Percentiles rank a stretch among this genome's conserved stretches.
Evolutionary conservation across 2,888 invertebrate species (phyloP).

Genomic region (Phania funesta): DNA sequence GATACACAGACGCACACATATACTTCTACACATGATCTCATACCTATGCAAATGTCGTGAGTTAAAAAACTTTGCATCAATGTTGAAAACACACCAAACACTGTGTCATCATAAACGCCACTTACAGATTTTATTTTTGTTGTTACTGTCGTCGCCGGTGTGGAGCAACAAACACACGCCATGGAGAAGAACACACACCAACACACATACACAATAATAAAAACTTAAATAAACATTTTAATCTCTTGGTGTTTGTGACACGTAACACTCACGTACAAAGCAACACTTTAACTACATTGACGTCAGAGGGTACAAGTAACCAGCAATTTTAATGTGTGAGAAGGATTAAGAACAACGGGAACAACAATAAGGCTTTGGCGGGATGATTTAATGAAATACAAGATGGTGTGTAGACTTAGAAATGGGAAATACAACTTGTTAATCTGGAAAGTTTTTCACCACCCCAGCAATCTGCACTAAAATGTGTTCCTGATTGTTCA

Average conservation of each 20-base stretch:
- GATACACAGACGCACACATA: not conserved
- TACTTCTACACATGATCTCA: not conserved
- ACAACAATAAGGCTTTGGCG: not conserved
- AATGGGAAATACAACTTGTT: no score
- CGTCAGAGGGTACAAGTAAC: not conserved
- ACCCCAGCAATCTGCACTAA: no score
- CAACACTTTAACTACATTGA: not conserved
- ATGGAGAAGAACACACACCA: no score
- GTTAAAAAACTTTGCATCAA: constrained; percentile 47
- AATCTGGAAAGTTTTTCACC: no score
- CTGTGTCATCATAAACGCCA: constrained; percentile 32
- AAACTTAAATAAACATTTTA: constrained; percentile 30
- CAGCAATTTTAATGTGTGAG: constrained; percentile 25
- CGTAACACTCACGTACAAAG: constrained; percentile 47
- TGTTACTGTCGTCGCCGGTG: not conserved
- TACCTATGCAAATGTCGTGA: constrained; percentile 32
- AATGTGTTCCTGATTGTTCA: no score
- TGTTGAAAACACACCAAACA: constrained; percentile 36
- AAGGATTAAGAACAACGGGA: constrained; percentile 27
- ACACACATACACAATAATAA: no score
- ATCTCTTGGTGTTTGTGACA: constrained; percentile 71
- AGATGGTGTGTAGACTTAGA: not conserved
- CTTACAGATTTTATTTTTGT: not conserved
- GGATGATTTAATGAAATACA: not conserved
- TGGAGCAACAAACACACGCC: not conserved